Percentiles rank a stretch among this genome's conserved stretches.
phyloP scores from a whole-genome alignment of 2,888 invertebrate species.

The Clivina fossor region DNA sequence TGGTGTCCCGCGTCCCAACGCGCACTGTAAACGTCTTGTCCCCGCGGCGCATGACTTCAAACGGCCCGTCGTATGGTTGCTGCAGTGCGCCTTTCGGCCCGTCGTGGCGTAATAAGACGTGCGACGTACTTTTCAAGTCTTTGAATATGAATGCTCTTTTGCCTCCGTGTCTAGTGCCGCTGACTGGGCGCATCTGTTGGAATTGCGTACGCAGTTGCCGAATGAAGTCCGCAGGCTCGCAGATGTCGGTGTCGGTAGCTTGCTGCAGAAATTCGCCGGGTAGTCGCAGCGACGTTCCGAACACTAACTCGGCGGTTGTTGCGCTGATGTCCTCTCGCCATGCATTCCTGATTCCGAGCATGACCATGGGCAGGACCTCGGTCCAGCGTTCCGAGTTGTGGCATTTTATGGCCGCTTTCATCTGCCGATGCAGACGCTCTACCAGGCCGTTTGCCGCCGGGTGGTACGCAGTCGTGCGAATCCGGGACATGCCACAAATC shows the following conservation, averaged over 20 bases:
- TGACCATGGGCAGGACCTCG: neutral
- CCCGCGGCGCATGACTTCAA: too few relatives aligned
- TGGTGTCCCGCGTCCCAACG: too few relatives aligned
- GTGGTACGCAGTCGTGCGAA: conserved; percentile 30
- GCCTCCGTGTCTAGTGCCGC: conserved; percentile 4
- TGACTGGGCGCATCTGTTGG: neutral
- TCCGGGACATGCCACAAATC: conserved; percentile 35
- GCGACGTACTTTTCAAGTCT: too few relatives aligned
- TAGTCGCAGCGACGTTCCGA: conserved; percentile 35
- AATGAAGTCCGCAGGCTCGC: neutral
- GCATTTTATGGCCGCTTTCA: too few relatives aligned
- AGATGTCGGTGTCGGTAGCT: neutral
- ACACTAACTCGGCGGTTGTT: conserved; percentile 37
- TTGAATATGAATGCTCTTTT: conserved; percentile 15
- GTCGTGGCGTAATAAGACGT: too few relatives aligned
- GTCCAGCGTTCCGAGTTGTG: conserved; percentile 35
- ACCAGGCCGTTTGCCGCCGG: conserved; percentile 39
- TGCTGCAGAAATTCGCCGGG: conserved; percentile 36
- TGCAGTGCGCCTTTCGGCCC: too few relatives aligned
- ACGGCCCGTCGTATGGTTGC: too few relatives aligned
- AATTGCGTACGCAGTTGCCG: neutral
- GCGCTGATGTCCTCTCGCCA: conserved; percentile 21
- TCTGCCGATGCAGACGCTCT: conserved; percentile 40
- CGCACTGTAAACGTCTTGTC: too few relatives aligned
- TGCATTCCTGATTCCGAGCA: neutral